Evolutionary conservation across 2,888 invertebrate genomes (phyloP).

Genomic region (Cylloceria caligata): DNA sequence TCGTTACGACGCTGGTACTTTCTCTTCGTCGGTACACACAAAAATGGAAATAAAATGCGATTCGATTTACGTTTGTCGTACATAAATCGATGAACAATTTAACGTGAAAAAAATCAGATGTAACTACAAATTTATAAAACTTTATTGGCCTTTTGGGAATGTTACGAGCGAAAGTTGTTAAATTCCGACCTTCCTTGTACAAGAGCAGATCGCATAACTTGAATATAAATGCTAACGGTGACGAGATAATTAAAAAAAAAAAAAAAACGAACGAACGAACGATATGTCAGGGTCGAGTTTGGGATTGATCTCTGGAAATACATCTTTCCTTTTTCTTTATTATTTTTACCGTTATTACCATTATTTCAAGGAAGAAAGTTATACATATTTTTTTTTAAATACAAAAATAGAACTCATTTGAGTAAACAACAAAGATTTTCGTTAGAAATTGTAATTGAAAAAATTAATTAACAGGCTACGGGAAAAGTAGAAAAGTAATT

Average conservation of each 20-base stretch:
- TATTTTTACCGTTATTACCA: not conserved
- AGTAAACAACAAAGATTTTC: not conserved
- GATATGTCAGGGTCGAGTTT: too few relatives aligned
- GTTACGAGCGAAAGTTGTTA: too few relatives aligned
- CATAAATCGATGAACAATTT: not conserved
- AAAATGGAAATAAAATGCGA: not conserved
- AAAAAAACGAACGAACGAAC: too few relatives aligned
- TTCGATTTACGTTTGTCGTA: not conserved
- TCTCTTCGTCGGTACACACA: not conserved
- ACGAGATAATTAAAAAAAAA: too few relatives aligned
- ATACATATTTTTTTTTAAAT: too few relatives aligned
- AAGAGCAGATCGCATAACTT: too few relatives aligned
- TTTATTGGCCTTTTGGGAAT: not conserved
- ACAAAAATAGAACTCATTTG: too few relatives aligned
- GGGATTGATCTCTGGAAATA: too few relatives aligned
- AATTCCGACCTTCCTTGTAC: too few relatives aligned
- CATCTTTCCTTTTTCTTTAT: not conserved
- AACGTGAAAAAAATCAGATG: not conserved
- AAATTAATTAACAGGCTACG: not conserved
- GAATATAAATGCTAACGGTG: too few relatives aligned
- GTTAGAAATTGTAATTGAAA: not conserved
- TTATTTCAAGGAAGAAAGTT: not conserved
- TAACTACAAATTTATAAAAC: not conserved
- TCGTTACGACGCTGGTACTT: conserved; percentile 3
- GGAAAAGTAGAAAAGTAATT: not conserved